Evolutionary conservation across 1,140 invertebrate genomes (phyloP).

Genomic region (Drosophila malerkotliana): DNA sequence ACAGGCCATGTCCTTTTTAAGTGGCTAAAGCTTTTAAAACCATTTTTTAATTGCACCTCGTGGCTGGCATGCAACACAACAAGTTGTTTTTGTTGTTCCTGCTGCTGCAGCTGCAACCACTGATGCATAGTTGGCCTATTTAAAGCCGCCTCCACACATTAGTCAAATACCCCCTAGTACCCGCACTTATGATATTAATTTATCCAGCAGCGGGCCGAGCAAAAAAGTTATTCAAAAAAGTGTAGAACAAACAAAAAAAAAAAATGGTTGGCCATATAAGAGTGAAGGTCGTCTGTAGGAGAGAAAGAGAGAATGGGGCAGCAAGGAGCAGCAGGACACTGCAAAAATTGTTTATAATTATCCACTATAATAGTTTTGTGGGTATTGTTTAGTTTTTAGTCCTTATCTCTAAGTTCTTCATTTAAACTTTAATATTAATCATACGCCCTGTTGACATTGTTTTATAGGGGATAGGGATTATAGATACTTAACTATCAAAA

Average conservation of each 20-base stretch:
- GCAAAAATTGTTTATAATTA: not conserved
- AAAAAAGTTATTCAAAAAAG: conserved; percentile 51
- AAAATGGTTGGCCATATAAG: conserved; percentile 49
- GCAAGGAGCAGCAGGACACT: conserved; percentile 34
- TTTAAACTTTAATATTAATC: not conserved
- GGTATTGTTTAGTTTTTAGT: too few relatives aligned
- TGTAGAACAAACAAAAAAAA: conserved; percentile 20
- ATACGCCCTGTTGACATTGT: not conserved
- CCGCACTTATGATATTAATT: conserved; percentile 46
- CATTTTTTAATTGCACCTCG: conserved; percentile 40
- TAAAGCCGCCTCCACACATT: conserved; percentile 26
- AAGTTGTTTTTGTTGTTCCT: conserved; percentile 41
- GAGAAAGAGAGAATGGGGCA: conserved; percentile 64
- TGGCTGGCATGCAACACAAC: conserved; percentile 37
- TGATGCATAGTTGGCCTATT: conserved; percentile 58
- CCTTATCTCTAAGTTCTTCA: too few relatives aligned
- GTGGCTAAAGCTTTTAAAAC: conserved; percentile 37
- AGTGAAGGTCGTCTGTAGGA: conserved; percentile 80
- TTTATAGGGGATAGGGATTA: too few relatives aligned
- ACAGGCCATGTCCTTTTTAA: conserved; percentile 55
- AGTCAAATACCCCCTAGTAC: not conserved
- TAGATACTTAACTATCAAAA: too few relatives aligned
- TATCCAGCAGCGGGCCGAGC: conserved; percentile 24
- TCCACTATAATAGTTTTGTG: not conserved
- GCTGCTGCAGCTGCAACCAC: conserved; percentile 2